Evolutionary conservation across 2,113 vertebrate species (phyloP).

Genomic region (Pleuronectes platessa): DNA sequence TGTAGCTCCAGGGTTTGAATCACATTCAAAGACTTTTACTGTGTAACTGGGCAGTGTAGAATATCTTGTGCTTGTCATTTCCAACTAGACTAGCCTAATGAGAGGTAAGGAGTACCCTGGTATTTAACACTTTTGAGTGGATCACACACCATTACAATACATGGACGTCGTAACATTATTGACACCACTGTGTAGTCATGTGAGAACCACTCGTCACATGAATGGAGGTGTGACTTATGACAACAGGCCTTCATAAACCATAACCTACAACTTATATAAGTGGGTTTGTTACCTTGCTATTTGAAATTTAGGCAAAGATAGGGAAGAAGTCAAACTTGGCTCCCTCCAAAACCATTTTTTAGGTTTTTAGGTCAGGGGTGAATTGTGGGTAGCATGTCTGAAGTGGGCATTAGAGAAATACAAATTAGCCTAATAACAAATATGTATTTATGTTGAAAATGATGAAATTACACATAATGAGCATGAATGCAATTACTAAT

Average conservation of each 20-base stretch:
- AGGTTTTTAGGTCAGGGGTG: neutral
- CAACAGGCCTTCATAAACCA: slow-evolving; percentile 3
- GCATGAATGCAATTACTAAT: slow-evolving; percentile 41
- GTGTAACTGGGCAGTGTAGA: fast-evolving
- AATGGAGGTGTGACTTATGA: slow-evolving; percentile 18
- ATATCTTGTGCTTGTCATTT: neutral
- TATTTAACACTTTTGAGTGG: slow-evolving; percentile 41
- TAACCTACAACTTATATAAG: slow-evolving; percentile 17
- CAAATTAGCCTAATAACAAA: neutral
- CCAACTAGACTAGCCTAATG: neutral
- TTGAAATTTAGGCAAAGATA: slow-evolving; percentile 31
- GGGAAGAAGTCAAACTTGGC: neutral
- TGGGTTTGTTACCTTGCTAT: slow-evolving; percentile 4
- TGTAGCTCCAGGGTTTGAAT: neutral
- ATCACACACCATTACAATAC: slow-evolving; percentile 16
- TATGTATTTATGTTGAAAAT: slow-evolving; percentile 22
- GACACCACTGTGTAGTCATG: slow-evolving; percentile 9
- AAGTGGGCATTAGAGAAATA: slow-evolving; percentile 5
- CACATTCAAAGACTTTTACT: neutral
- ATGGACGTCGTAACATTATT: slow-evolving; percentile 4
- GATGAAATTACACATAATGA: slow-evolving; percentile 19
- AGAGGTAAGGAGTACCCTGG: neutral
- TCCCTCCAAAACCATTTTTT: neutral
- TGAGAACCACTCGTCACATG: slow-evolving; percentile 18
- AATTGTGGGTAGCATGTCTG: neutral